Evolutionary conservation across 2,113 vertebrate species (phyloP).

Genomic region (Vulpes vulpes): DNA sequence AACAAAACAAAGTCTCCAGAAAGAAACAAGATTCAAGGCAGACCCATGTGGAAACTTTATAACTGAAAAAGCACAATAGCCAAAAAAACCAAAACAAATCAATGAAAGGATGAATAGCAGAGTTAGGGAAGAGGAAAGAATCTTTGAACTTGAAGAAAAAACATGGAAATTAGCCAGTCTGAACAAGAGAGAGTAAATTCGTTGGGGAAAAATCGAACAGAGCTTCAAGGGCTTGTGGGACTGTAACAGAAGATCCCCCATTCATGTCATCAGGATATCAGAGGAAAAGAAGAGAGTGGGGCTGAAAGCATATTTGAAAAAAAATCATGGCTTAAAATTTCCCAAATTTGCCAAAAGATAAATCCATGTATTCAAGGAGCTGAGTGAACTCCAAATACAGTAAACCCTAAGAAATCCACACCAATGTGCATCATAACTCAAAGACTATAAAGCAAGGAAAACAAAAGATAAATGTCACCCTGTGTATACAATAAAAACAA

Average conservation of each 20-base stretch:
- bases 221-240: background rate
- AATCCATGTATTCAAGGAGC: background rate
- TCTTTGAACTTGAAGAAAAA: background rate
- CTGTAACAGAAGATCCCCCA: background rate
- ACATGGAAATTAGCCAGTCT: background rate
- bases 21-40: background rate
- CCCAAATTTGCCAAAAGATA: background rate
- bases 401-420: background rate
- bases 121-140: background rate
- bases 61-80: background rate
- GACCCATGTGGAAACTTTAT: background rate
- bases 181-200: background rate
- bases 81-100: background rate
- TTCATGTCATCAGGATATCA: background rate
- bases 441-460: background rate
- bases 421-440: background rate
- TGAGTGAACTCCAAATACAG: background rate
- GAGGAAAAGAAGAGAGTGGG: background rate
- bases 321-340: background rate
- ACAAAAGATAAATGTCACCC: background rate
- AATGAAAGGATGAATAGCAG: background rate
- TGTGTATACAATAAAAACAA: background rate
- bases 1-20: background rate
- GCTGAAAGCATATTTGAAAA: background rate
- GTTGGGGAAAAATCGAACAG: background rate